Evolutionary conservation across 1,140 invertebrate species (phyloP), one percentile per base, ranked within the genome.

Genomic region (Hyles euphorbiae): DNA sequence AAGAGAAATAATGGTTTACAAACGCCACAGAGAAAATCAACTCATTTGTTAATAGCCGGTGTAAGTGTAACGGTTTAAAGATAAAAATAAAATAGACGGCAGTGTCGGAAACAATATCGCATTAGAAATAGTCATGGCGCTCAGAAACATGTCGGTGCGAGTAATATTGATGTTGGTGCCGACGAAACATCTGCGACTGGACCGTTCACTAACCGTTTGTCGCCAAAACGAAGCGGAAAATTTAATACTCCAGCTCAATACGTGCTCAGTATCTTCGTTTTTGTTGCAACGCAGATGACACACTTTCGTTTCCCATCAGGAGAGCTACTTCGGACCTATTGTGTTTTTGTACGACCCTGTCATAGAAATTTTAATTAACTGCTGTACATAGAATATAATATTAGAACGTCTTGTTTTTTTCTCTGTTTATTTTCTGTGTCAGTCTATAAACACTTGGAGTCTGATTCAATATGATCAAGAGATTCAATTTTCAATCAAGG

Each of bases 161-260:
- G 46, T 48, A 48, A 22, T 22, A 48, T 52, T 56, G 53, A 56
- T 45, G 47, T 36, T 48, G 54, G 46, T 48, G 59, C 53, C 51
- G 50, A 45, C 46, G 46, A 47, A 55, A 50, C 53, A 50, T 52
- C 51, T 46, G 53, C 72, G 65, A 45, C 5, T 61, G 56, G 58
- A 71, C 74, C 77, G 69, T 81, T 78, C 67, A 74, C 63, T 66
- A 72, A 71, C 74, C 74, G 76, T 75, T 78, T 78, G 76, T 76
- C 75, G 68, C 75, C 70, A 83, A 82, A 84, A 76, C 79, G 70
- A 81, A 78, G 72, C 75, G 77, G 75, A 81, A 81, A 84, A 85
- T 81, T 84, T 82, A 84, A 82, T 83, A 83, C 72, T 74, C 67
- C 66, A 78, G 56, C 78, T 73, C 74, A 73, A 70, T 79, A 83